phyloP scores from a whole-genome alignment of 2,113 vertebrate genomes.

The Morone chrysops region DNA sequence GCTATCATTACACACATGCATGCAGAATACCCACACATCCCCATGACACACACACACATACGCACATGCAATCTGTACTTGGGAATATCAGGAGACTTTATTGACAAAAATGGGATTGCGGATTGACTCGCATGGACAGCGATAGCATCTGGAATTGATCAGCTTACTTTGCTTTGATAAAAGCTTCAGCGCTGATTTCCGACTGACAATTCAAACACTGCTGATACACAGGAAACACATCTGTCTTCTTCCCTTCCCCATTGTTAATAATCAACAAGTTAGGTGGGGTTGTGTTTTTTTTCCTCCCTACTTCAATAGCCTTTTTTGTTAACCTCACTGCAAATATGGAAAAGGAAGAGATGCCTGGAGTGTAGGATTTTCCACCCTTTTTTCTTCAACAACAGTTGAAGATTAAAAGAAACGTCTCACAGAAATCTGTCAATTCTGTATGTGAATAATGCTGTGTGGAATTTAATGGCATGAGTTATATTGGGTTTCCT shows the following conservation, averaged over 20 bases:
- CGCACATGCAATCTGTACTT: constrained; percentile 43
- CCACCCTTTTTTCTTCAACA: constrained; percentile 81
- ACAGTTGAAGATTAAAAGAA: constrained; percentile 89
- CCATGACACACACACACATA: constrained; percentile 30
- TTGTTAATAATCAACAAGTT: constrained; percentile 87
- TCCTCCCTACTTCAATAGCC: constrained; percentile 79
- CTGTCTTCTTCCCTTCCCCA: constrained; percentile 72
- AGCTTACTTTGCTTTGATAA: constrained; percentile 77
- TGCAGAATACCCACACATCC: constrained; percentile 29
- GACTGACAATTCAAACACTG: constrained; percentile 78
- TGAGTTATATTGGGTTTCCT: constrained; percentile 87
- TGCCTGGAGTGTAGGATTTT: constrained; percentile 81
- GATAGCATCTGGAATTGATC: constrained; percentile 72
- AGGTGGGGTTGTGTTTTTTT: constrained; percentile 73
- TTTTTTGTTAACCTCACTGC: constrained; percentile 85
- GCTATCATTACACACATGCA: constrained; percentile 17
- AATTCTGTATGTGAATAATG: constrained; percentile 87
- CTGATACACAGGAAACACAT: constrained; percentile 73
- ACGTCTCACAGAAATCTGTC: constrained; percentile 87
- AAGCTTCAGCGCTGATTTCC: constrained; percentile 70
- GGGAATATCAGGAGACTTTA: constrained; percentile 67
- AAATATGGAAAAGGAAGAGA: constrained; percentile 83
- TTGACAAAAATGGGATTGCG: constrained; percentile 58
- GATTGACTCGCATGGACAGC: constrained; percentile 64
- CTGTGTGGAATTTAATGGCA: constrained; percentile 87